phyloP scores from a whole-genome alignment of 2,888 invertebrate species.

The Eupithecia subfuscata region DNA sequence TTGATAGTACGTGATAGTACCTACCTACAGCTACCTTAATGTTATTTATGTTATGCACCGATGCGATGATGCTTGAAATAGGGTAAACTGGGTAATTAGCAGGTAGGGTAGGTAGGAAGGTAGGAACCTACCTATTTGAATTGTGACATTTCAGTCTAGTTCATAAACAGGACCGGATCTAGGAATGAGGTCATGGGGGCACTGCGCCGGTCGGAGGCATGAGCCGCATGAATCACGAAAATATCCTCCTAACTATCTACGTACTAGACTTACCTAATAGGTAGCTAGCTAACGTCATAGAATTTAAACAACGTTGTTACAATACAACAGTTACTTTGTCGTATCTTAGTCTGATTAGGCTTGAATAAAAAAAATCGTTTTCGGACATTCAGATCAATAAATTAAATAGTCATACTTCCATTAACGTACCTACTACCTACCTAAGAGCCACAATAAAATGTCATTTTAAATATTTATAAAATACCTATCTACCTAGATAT shows the following conservation, averaged over 20 bases:
- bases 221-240: conserved; percentile 7
- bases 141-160: neutral
- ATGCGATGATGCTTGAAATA: neutral
- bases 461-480: neutral
- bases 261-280: neutral
- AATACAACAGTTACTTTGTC: neutral
- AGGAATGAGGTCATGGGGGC: conserved; percentile 33
- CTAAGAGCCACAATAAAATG: neutral
- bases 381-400: too few species aligned
- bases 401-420: neutral
- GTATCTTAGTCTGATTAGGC: neutral
- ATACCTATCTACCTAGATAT: neutral
- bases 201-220: neutral
- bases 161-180: conserved; percentile 17
- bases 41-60: neutral
- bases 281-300: neutral
- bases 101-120: neutral
- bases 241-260: neutral
- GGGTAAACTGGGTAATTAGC: neutral
- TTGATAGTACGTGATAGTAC: neutral
- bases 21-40: neutral
- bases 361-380: neutral
- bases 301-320: neutral
- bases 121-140: neutral
- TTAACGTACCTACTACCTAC: neutral